Conservation (phyloP, 2,113 vertebrate genomes). For the Hydrolagus affinis region DNA sequence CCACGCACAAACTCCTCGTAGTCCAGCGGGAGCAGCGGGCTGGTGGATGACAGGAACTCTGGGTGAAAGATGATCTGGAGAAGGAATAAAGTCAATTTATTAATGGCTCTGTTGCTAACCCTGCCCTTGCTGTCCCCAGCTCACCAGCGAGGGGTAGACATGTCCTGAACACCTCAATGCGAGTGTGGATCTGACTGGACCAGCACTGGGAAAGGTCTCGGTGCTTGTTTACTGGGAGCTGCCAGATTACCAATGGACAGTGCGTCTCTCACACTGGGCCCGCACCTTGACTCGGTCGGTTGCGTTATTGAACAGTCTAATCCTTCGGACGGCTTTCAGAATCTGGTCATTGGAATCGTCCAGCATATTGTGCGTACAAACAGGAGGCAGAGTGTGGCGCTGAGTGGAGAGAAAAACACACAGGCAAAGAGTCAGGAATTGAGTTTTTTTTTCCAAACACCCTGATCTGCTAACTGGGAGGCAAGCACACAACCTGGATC, state of each 20-base stretch:
- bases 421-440: no score
- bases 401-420: conserved; percentile 37
- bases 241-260: background rate
- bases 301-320: conserved; percentile 79
- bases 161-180: background rate
- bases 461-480: no score
- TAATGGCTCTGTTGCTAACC: background rate
- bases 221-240: background rate
- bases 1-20: conserved; percentile 89
- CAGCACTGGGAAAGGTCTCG: no score
- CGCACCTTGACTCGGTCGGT: conserved; percentile 77
- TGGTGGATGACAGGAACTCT: conserved; percentile 85
- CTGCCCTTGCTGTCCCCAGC: background rate
- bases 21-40: conserved; percentile 81
- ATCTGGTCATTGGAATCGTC: conserved; percentile 80
- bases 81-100: background rate
- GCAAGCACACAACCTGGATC: no score
- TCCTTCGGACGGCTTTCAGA: conserved; percentile 73
- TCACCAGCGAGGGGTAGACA: no score
- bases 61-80: conserved; percentile 82
- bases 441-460: no score
- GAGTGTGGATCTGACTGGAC: background rate
- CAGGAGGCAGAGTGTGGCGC: conserved; percentile 73
- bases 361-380: conserved; percentile 88
- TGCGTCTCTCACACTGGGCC: background rate